A percentile compares a stretch with the other conserved stretches of the same genome.
These are phyloP conservation scores for Pterocles orientalis DNA, from an alignment of 2,113 vertebrate species.

Conservation along the genomic window DNA sequence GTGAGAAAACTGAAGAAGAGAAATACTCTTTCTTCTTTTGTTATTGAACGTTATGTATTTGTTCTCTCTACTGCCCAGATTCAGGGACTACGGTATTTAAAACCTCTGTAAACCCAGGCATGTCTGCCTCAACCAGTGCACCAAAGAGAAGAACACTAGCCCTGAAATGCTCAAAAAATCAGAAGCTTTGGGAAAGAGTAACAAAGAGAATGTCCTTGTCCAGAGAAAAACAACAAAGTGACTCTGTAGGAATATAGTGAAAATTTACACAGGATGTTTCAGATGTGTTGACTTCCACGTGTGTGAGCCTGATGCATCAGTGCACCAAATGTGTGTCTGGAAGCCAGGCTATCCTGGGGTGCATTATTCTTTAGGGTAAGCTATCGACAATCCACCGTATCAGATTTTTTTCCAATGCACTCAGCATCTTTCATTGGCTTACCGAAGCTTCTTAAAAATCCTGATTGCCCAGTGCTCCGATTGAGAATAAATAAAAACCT, in stretches of 20 bases:
- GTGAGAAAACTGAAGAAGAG: neutral
- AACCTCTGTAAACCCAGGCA: neutral
- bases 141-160: rapidly evolving
- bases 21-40: neutral
- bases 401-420: neutral
- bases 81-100: neutral
- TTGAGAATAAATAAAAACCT: neutral
- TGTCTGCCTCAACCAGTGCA: neutral
- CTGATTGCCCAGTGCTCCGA: neutral
- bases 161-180: neutral
- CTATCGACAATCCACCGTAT: neutral
- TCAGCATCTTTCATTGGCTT: neutral
- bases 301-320: rapidly evolving
- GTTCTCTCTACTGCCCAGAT: neutral
- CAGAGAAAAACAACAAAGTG: neutral
- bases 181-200: neutral
- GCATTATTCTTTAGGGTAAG: neutral
- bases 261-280: neutral
- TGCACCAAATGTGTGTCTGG: rapidly evolving
- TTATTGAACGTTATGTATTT: neutral
- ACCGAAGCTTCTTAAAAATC: neutral
- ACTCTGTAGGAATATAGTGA: neutral
- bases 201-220: neutral
- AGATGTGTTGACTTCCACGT: neutral
- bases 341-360: neutral